These are phyloP conservation scores for Petrolisthes cinctipes DNA, from an alignment of 2,888 invertebrate genomes.

Conservation along the genomic window DNA sequence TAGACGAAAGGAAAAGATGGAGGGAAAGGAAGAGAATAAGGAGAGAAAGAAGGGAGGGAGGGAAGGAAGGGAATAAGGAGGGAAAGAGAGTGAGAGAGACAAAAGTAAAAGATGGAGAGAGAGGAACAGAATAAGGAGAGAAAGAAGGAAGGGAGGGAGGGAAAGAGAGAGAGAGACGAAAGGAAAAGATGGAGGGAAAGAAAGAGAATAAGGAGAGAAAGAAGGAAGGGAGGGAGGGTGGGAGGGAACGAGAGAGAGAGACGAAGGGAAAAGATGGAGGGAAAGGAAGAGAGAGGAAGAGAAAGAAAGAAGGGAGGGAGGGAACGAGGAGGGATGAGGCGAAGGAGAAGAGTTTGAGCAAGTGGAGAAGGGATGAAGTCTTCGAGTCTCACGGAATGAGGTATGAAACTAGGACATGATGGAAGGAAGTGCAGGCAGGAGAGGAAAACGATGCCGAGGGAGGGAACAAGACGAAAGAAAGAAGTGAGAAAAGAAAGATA, in stretches of 20 bases:
- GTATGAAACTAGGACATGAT: background rate
- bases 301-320: background rate
- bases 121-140: background rate
- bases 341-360: background rate
- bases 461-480: background rate
- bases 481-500: background rate
- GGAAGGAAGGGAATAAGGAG: background rate
- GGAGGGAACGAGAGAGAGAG: background rate
- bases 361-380: background rate
- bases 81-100: background rate
- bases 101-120: background rate
- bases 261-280: too few species aligned
- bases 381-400: background rate
- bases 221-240: background rate
- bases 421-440: background rate
- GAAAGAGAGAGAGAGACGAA: background rate
- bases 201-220: background rate
- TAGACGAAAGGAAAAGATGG: background rate
- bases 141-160: slow-evolving; percentile 18
- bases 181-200: background rate
- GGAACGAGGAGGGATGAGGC: background rate
- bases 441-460: background rate
- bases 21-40: background rate
- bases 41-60: background rate
- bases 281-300: background rate